Evolutionary conservation across 2,888 invertebrate genomes (phyloP).

Genomic region (Diarsia rubi): DNA sequence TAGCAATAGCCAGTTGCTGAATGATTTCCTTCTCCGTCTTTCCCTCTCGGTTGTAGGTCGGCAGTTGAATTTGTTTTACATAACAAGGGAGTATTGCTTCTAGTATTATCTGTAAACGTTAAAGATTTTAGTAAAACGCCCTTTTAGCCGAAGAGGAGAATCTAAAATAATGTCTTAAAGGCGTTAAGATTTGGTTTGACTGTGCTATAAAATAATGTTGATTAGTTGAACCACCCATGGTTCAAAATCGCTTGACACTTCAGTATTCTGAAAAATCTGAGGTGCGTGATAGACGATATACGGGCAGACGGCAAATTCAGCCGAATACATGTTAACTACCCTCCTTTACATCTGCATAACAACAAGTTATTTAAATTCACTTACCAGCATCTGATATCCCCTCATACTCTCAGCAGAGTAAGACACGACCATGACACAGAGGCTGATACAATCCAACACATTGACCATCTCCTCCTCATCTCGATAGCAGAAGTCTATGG

Average conservation of each 20-base stretch:
- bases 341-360: not conserved
- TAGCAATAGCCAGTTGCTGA: constrained; percentile 97
- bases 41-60: constrained; percentile 97
- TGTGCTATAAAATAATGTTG: not conserved
- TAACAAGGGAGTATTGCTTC: constrained; percentile 99
- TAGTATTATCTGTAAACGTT: constrained; percentile 94
- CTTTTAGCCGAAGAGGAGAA: no score
- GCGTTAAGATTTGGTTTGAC: not conserved
- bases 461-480: constrained; percentile 99
- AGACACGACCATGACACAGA: constrained; percentile 99
- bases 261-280: not conserved
- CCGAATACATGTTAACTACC: not conserved
- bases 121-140: not conserved
- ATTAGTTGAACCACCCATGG: no score
- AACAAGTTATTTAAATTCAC: constrained; percentile 65
- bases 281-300: no score
- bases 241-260: not conserved
- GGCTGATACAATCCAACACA: constrained; percentile 98
- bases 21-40: constrained; percentile 98
- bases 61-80: constrained; percentile 97
- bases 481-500: constrained; percentile 99
- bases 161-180: no score
- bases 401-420: constrained; percentile 98
- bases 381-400: constrained; percentile 97
- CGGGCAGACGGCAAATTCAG: no score